Conservation (phyloP, 2,797 vertebrate genomes). For the Danionella dracula region DNA sequence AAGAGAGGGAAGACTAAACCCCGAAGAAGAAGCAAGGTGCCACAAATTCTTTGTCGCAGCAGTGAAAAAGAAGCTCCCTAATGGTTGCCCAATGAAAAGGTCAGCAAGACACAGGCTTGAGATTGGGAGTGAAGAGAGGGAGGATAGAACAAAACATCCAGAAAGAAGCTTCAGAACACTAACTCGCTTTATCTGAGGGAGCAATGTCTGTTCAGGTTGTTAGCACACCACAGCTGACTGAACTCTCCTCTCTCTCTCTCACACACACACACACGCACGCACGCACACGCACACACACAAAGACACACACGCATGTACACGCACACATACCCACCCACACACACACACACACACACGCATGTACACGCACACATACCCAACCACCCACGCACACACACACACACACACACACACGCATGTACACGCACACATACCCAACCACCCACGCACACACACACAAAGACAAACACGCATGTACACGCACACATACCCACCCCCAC, state of each 20-base stretch:
- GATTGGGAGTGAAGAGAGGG: background rate
- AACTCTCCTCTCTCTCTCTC: background rate
- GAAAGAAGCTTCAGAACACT: background rate
- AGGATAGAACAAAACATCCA: slow-evolving; percentile 6
- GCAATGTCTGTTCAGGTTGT: background rate
- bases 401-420: background rate
- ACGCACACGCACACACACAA: background rate
- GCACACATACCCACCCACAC: too few species aligned
- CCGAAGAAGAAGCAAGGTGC: background rate
- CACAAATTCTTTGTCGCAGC: background rate
- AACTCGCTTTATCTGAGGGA: slow-evolving; percentile 1
- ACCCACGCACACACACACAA: too few species aligned
- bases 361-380: too few species aligned
- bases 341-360: too few species aligned
- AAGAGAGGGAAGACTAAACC: background rate
- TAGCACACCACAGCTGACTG: background rate
- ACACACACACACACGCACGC: background rate
- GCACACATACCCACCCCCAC: too few species aligned
- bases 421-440: too few species aligned
- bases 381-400: too few species aligned
- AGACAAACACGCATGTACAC: background rate
- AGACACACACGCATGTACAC: too few species aligned
- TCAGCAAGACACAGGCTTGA: background rate
- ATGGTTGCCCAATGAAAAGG: background rate
- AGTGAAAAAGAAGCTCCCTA: background rate